These are phyloP conservation scores for Cardiocondyla obscurior DNA, from an alignment of 1,140 invertebrate species.

Conservation along the genomic window DNA sequence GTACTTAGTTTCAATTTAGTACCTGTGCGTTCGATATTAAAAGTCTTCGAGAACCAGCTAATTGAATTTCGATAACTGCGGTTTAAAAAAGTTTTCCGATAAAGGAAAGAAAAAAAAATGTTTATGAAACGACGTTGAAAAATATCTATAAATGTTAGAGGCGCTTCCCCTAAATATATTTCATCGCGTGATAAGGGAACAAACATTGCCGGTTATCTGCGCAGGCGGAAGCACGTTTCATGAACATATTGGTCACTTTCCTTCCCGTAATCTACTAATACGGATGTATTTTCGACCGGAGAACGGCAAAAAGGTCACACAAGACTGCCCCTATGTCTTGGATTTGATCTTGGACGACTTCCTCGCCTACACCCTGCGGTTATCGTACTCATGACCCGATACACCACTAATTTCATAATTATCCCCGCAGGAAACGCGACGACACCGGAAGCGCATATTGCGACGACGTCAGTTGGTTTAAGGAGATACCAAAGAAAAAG, in stretches of 20 bases:
- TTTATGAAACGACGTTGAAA: background rate
- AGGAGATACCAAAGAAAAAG: background rate
- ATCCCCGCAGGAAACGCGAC: slow-evolving; percentile 48
- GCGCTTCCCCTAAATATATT: background rate
- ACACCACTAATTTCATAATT: slow-evolving; percentile 70
- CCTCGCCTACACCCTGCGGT: slow-evolving; percentile 64
- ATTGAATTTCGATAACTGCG: background rate
- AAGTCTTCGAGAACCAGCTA: background rate
- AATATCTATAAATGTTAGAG: background rate
- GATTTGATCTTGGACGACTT: slow-evolving; percentile 64
- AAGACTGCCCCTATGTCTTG: slow-evolving; percentile 55
- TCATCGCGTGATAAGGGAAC: background rate
- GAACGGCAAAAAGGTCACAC: slow-evolving; percentile 59
- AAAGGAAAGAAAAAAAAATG: background rate
- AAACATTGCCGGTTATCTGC: slow-evolving; percentile 9
- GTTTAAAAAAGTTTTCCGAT: background rate
- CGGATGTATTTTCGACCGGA: slow-evolving; percentile 37
- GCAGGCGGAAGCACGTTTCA: slow-evolving; percentile 28
- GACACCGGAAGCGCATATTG: slow-evolving; percentile 55
- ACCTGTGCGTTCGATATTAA: no score
- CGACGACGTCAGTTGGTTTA: slow-evolving; percentile 45
- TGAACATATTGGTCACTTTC: slow-evolving; percentile 45
- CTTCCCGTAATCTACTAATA: slow-evolving; percentile 52
- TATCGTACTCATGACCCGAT: slow-evolving; percentile 62
- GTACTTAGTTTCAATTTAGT: background rate